Conservation (phyloP, 2,888 invertebrate species). For the Habroteleia sp. region DNA sequence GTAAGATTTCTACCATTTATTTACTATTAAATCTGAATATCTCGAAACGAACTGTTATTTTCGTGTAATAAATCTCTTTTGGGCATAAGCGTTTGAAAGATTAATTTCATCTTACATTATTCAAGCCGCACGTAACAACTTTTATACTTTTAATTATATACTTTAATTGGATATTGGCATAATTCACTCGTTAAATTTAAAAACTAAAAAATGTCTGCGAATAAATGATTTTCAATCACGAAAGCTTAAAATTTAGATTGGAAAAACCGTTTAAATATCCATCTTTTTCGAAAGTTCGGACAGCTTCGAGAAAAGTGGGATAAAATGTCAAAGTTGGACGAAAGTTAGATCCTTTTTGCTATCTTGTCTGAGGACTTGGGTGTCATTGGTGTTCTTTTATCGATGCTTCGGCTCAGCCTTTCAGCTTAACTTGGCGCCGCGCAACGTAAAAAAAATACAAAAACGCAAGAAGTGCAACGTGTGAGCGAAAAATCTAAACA, state of each 20-base stretch:
- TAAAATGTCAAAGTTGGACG: slow-evolving; percentile 37
- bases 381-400: slow-evolving; percentile 28
- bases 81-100: too few species aligned
- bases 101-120: too few species aligned
- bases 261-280: slow-evolving; percentile 36
- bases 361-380: slow-evolving; percentile 5
- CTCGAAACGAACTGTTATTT: too few species aligned
- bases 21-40: too few species aligned
- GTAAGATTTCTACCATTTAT: too few species aligned
- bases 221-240: too few species aligned
- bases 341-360: slow-evolving; percentile 33
- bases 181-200: too few species aligned
- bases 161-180: too few species aligned
- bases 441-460: slow-evolving; percentile 29
- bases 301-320: slow-evolving; percentile 9
- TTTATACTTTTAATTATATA: too few species aligned
- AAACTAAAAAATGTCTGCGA: too few species aligned
- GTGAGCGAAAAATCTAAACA: slow-evolving; percentile 10
- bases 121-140: too few species aligned
- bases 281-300: slow-evolving; percentile 35
- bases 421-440: slow-evolving; percentile 41
- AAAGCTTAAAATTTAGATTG: slow-evolving; percentile 31
- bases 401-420: slow-evolving; percentile 17
- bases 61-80: too few species aligned
- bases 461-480: slow-evolving; percentile 4